Evolutionary conservation across 2,888 invertebrate genomes (phyloP), one percentile per base, ranked within the genome.

Genomic region (Ditylenchus weischeri): DNA sequence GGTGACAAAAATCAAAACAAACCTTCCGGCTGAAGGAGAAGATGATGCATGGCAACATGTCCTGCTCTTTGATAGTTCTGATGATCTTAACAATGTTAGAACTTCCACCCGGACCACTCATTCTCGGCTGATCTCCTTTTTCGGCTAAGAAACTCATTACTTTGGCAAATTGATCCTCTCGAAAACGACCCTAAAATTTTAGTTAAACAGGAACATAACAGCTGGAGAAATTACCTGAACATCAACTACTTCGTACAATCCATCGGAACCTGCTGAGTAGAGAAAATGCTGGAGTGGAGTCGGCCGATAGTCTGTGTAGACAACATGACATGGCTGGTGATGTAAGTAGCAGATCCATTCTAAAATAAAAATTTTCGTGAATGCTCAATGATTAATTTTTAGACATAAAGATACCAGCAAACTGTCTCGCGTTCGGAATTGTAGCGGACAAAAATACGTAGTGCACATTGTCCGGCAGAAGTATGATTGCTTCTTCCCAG

Each of bases 361-460:
- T 81, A 68, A 66, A 66, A 29, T 29, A 5, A n/a, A n/a, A n/a
- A 29, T 29, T 29, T 29, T 2, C 2, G 29, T 29, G 29, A 4
- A 29, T 2, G 29, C n/a, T n/a, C n/a, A n/a, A n/a, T n/a, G 5
- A 29, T 29, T 29, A 29, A 29, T 2, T 29, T 29, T 38, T 23
- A 18, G 6, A 65, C 36, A 36, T 19, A 62, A 38, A 57, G 86
- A 85, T 86, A 79, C 87, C 87, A 23, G 87, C 87, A 83, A 88
- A 88, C 85, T 99, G 96, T 5, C 92, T 87, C 4, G 98, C 98
- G 85, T 99, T 99, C 2, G 98, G 98, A 78, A 99, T 98, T 0
- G 98, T 99, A 15, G 98, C 98, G 0, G 98, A 99, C 0, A 99
- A 87, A 84, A 99, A 99, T 8, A 99, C 98, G 84, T 93, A 95